Evolutionary conservation across 2,113 vertebrate species (phyloP).

Genomic region (Toxotes chatareus): DNA sequence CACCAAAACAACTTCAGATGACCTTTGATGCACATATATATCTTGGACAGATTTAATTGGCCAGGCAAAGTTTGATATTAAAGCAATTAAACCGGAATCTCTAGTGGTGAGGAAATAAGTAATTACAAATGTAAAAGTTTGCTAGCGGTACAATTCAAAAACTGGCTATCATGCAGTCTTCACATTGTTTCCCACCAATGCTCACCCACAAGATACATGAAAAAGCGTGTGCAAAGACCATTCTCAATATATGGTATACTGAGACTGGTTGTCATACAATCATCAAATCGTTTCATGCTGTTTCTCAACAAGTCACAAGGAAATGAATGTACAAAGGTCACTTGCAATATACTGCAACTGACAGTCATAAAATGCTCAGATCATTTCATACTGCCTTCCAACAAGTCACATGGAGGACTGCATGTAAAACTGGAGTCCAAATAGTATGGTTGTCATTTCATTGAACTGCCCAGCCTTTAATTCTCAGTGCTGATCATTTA

Average conservation of each 20-base stretch:
- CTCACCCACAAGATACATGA: background rate
- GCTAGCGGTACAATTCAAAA: background rate
- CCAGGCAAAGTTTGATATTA: background rate
- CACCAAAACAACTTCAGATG: conserved; percentile 17
- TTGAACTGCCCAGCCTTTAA: background rate
- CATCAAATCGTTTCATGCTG: background rate
- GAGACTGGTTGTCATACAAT: background rate
- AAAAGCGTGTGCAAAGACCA: conserved; percentile 1
- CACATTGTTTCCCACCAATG: background rate
- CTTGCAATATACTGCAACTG: conserved; percentile 22
- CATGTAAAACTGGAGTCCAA: background rate
- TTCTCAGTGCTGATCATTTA: background rate
- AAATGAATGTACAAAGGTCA: conserved; percentile 60
- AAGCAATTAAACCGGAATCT: background rate
- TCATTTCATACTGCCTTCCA: background rate
- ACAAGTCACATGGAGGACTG: conserved; percentile 42
- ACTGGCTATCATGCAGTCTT: background rate
- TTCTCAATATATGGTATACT: background rate
- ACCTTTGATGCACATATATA: conserved; percentile 15
- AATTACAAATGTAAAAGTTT: background rate
- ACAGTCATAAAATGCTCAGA: conserved; percentile 36
- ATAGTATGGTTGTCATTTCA: background rate
- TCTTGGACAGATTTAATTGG: conserved; percentile 3
- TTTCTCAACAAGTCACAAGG: conserved; percentile 38
- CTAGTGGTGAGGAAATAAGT: background rate